Evolutionary conservation across 1,140 invertebrate species (phyloP).

Genomic region (Aphelenchoides fujianensis): DNA sequence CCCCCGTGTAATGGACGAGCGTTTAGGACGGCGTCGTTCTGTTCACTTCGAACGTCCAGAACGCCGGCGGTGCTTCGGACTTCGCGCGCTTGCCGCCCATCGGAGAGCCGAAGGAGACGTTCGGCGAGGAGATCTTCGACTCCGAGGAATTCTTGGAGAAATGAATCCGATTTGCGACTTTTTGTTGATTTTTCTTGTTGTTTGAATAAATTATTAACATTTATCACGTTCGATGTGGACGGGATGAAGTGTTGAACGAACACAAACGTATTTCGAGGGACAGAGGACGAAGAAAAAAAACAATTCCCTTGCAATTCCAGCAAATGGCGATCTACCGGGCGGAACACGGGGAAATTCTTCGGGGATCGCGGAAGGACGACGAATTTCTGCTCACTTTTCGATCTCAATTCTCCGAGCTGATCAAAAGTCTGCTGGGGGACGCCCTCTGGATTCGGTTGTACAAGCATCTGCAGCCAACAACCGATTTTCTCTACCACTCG

Average conservation of each 20-base stretch:
- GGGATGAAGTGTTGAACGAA: too few relatives aligned
- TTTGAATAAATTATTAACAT: too few relatives aligned
- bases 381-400: slow-evolving; percentile 19
- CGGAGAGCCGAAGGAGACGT: background rate
- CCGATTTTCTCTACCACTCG: slow-evolving; percentile 41
- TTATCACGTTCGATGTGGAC: too few relatives aligned
- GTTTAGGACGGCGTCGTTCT: slow-evolving; percentile 21
- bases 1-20: slow-evolving; percentile 1
- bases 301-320: background rate
- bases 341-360: slow-evolving; percentile 13
- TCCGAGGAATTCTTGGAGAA: too few relatives aligned
- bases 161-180: too few relatives aligned
- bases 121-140: background rate
- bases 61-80: slow-evolving; percentile 44
- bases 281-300: background rate
- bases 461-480: slow-evolving; percentile 33
- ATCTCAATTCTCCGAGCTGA: slow-evolving; percentile 24
- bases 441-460: slow-evolving; percentile 41
- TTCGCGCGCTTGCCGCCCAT: slow-evolving; percentile 44
- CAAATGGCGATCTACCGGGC: background rate
- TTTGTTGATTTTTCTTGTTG: too few relatives aligned
- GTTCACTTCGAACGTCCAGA: slow-evolving; percentile 45
- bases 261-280: too few relatives aligned
- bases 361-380: background rate
- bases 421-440: slow-evolving; percentile 35